Base-by-base conservation (phyloP, 92 coral and sea anemone species). In the Galaxea fascicularis region DNA sequence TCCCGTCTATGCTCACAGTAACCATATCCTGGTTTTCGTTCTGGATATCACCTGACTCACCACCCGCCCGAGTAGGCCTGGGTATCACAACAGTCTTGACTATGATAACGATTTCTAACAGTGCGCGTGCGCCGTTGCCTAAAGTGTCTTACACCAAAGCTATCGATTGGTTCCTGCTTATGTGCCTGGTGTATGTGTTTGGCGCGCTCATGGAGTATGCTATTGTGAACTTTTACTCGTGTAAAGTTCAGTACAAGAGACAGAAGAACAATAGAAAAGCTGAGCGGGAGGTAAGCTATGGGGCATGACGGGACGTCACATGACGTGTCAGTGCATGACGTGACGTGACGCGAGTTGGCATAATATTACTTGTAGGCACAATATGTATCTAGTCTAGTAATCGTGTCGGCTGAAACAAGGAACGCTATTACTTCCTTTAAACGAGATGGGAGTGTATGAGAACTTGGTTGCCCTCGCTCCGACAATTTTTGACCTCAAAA, bases 181-280 rank as follows among this genome's bases (percentile, higher is more conserved):
- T 96, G 95, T 94, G 99, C 84, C 86, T 96, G 62, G 94, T 96
- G 27, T 96, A 92, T 72, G 99, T 96, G 83, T 96, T 96, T 77
- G 99, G 99, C 11, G 98, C 99, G 4, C 93, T 96, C 76, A 92
- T 96, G 98, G 98, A 96, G 75, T 96, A 96, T 67, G 98, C 99
- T 27, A 77, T 93, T 47, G 99, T 96, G 81, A 96, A 95, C 75
- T 94, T 94, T 81, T 94, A 87, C 80, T 87, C 98, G 27, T 94
- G 92, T 59, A 90, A 87, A 86, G 92, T 88, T 29, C 91, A 75
- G 85, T 77, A 83, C 65, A 91, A 78, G 79, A 91, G 82, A 20
- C 92, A 83, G 57, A 82, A 58, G n/a, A 57, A 59, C 44, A 56
- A 25, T 7, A 56, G 70, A 56, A 82, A 70, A 28, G 86, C 86